Conservation (phyloP, 2,888 invertebrate genomes). For the Exephanes ischioxanthus region DNA sequence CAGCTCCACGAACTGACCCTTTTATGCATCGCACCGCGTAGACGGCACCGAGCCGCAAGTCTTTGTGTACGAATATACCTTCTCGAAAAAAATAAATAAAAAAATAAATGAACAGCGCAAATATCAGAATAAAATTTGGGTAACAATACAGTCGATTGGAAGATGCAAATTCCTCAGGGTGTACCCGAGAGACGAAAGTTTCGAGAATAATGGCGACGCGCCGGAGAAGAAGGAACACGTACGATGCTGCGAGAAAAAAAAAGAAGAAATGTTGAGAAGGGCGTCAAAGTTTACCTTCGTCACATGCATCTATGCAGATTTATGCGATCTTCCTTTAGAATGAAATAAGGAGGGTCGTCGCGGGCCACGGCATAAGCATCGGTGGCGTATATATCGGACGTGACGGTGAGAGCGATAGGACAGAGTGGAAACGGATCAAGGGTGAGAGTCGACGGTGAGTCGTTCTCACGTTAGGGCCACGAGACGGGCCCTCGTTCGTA, state of each 20-base stretch:
- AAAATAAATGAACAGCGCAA: constrained; percentile 62
- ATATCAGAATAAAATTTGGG: constrained; percentile 65
- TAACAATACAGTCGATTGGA: constrained; percentile 67
- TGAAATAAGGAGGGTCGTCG: constrained; percentile 51
- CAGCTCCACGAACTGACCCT: constrained; percentile 27
- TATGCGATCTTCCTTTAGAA: constrained; percentile 79
- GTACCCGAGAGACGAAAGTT: constrained; percentile 61
- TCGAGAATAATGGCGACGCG: constrained; percentile 38
- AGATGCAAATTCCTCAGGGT: constrained; percentile 57
- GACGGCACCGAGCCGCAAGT: constrained; percentile 12
- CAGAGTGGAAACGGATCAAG: constrained; percentile 56
- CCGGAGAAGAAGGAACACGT: constrained; percentile 59
- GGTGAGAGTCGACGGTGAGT: constrained; percentile 47
- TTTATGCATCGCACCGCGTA: constrained; percentile 38
- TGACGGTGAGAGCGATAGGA: constrained; percentile 47
- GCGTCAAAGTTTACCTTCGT: constrained; percentile 79
- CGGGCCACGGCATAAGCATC: constrained; percentile 4
- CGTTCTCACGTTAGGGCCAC: constrained; percentile 63
- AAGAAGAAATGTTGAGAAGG: constrained; percentile 55
- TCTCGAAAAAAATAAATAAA: constrained; percentile 23
- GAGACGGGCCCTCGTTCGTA: constrained; percentile 47
- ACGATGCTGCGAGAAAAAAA: constrained; percentile 61
- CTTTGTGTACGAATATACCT: constrained; percentile 15
- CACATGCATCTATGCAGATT: constrained; percentile 83
- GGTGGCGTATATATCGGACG: constrained; percentile 27